These are phyloP conservation scores for Intellagama lesueurii DNA, from an alignment of 2,797 vertebrate species.

Conservation along the genomic window DNA sequence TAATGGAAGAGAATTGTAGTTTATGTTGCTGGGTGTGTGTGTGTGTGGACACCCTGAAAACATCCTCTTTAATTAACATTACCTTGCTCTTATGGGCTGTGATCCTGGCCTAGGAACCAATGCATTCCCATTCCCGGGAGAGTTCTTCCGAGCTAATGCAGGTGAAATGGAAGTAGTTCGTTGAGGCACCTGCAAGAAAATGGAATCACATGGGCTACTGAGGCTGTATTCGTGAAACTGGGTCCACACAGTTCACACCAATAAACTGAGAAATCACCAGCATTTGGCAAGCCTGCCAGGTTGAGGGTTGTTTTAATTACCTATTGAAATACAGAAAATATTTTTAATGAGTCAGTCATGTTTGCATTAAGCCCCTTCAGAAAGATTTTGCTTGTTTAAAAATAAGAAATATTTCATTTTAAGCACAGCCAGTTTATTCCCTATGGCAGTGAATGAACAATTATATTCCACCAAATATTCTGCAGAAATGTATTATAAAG, in stretches of 20 bases:
- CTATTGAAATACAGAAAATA: neutral
- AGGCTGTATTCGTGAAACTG: neutral
- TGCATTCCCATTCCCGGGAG: constrained; percentile 91
- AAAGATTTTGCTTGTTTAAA: neutral
- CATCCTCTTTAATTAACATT: constrained; percentile 19
- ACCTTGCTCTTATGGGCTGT: constrained; percentile 95
- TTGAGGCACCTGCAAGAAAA: constrained; percentile 90
- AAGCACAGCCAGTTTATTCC: neutral
- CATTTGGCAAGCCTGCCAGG: neutral
- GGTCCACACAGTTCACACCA: rapidly evolving
- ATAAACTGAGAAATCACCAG: neutral
- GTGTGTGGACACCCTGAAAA: neutral
- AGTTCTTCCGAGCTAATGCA: constrained; percentile 94
- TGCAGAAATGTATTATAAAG: neutral
- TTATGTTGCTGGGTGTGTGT: neutral
- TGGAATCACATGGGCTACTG: neutral
- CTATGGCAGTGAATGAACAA: neutral
- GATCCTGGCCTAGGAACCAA: constrained; percentile 89
- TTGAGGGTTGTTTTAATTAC: neutral
- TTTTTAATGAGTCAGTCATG: neutral
- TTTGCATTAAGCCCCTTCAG: neutral
- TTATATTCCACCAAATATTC: neutral
- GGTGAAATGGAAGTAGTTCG: constrained; percentile 98
- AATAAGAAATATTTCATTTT: neutral
- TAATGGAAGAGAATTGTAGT: rapidly evolving